Conservation (phyloP, 2,888 invertebrate genomes). For the Torymus tubicola region DNA sequence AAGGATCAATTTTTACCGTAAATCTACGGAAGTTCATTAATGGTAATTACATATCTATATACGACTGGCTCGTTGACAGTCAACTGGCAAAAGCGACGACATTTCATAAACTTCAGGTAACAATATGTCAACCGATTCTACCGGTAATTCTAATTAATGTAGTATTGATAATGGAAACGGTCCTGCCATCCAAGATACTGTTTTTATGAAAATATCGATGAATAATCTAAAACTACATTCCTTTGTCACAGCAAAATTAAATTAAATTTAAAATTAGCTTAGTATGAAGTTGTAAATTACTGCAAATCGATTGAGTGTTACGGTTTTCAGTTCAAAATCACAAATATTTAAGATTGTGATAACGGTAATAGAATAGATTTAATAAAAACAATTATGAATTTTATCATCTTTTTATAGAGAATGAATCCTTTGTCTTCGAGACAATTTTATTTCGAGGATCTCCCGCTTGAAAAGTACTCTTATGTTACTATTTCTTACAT, state of each 20-base stretch:
- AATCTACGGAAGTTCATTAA: conserved; percentile 8
- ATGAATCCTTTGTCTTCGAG: conserved; percentile 65
- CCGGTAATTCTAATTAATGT: background rate
- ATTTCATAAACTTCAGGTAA: conserved; percentile 46
- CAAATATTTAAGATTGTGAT: too few species aligned
- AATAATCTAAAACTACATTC: too few species aligned
- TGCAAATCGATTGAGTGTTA: too few species aligned
- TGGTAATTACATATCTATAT: conserved; percentile 8
- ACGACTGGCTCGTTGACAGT: conserved; percentile 39
- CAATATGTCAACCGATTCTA: background rate
- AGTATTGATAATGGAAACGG: too few species aligned
- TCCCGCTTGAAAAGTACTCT: conserved; percentile 74
- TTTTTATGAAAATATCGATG: too few species aligned
- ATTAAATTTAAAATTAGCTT: too few species aligned
- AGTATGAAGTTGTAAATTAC: too few species aligned
- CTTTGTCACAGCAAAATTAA: too few species aligned
- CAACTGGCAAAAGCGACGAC: conserved; percentile 31
- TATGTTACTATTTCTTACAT: conserved; percentile 80
- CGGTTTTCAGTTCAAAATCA: too few species aligned
- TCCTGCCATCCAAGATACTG: too few species aligned
- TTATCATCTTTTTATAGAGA: conserved; percentile 59
- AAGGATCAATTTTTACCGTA: background rate
- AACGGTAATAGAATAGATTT: background rate
- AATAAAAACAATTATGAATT: conserved; percentile 13
- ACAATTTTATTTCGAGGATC: conserved; percentile 70